phyloP scores from a whole-genome alignment of 2,113 vertebrate genomes.

The Cettia cetti region DNA sequence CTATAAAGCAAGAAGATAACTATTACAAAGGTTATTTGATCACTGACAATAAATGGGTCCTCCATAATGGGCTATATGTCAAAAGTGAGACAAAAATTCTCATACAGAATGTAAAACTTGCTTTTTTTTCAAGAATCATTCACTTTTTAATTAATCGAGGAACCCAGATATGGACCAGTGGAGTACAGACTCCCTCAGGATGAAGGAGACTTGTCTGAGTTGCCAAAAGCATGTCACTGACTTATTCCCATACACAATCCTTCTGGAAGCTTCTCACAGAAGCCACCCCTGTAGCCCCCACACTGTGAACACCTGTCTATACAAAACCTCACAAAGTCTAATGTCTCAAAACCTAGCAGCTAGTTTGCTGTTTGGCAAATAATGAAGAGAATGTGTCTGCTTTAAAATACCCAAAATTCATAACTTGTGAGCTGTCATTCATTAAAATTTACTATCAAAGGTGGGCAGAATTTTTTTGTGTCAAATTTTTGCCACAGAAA shows the following conservation, averaged over 20 bases:
- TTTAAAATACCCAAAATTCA: not conserved
- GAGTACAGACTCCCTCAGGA: not conserved
- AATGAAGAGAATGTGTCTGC: not conserved
- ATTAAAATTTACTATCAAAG: not conserved
- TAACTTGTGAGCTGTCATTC: not conserved
- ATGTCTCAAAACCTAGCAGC: not conserved
- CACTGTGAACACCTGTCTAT: not conserved
- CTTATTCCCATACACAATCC: not conserved
- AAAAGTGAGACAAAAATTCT: not conserved
- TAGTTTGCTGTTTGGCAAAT: not conserved
- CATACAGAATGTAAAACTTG: fast-evolving
- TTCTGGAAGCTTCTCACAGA: not conserved
- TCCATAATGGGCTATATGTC: not conserved
- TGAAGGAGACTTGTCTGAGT: not conserved
- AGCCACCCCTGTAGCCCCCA: not conserved
- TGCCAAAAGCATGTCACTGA: not conserved
- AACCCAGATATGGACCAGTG: not conserved
- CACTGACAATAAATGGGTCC: not conserved
- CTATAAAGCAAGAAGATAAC: not conserved
- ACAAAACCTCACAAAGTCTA: not conserved
- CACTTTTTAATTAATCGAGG: fast-evolving
- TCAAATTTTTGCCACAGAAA: not conserved
- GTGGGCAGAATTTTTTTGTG: not conserved
- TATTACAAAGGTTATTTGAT: not conserved
- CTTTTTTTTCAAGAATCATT: not conserved